Percentiles rank a stretch among this genome's conserved stretches.
Evolutionary conservation across 1,140 invertebrate genomes (phyloP).

Genomic region (Drosophila melanogaster): DNA sequence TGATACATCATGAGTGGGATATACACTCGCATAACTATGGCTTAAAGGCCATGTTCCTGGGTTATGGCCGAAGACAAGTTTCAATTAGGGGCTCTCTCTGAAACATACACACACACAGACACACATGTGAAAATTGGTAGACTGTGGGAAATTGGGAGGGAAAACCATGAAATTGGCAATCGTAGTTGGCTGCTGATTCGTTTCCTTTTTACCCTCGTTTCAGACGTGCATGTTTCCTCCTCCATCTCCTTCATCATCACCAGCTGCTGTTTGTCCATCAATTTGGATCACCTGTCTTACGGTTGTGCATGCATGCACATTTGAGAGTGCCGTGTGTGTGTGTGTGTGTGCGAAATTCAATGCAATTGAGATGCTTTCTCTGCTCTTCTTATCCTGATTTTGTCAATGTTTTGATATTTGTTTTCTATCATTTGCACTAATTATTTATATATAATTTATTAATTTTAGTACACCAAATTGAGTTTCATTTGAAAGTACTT

Average conservation of each 20-base stretch:
- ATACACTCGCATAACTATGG: background rate
- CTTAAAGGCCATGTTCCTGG: constrained; percentile 8
- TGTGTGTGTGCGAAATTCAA: background rate
- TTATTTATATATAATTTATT: no score
- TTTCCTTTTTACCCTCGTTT: constrained; percentile 11
- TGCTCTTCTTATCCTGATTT: background rate
- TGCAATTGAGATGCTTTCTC: background rate
- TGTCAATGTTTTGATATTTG: no score
- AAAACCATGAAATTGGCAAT: constrained; percentile 51
- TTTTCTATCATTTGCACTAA: background rate
- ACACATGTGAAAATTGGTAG: background rate
- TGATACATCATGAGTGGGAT: constrained; percentile 8
- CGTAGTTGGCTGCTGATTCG: constrained; percentile 29
- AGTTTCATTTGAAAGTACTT: no score
- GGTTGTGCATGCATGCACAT: background rate
- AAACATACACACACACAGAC: constrained; percentile 2
- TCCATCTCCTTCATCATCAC: background rate
- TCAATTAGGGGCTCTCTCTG: constrained; percentile 21
- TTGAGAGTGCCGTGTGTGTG: no score
- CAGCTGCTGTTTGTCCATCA: constrained; percentile 26
- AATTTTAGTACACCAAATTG: no score
- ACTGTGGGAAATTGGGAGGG: background rate
- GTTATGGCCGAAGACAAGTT: constrained; percentile 21
- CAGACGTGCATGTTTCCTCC: background rate
- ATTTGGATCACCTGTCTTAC: constrained; percentile 6